Percentiles rank a stretch among this genome's conserved stretches.
These are phyloP conservation scores for Poecile atricapillus DNA, from an alignment of 2,113 vertebrate species.

Conservation along the genomic window DNA sequence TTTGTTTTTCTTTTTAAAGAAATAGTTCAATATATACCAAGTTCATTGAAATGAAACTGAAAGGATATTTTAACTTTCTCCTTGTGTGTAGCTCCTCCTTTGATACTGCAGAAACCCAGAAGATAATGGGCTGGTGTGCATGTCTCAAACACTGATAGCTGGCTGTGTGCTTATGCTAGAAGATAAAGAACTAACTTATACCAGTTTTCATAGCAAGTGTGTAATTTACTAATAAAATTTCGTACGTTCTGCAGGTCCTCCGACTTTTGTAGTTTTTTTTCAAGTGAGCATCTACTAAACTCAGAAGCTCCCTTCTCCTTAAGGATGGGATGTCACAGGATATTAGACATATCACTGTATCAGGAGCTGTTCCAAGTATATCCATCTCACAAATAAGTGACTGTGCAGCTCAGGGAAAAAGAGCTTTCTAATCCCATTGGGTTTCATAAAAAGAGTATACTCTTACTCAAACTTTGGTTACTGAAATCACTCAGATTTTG, in stretches of 20 bases:
- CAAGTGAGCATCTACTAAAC: not conserved
- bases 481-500: not conserved
- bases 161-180: not conserved
- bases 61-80: not conserved
- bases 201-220: not conserved
- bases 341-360: not conserved
- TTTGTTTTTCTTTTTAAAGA: not conserved
- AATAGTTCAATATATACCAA: not conserved
- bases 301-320: not conserved
- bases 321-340: not conserved
- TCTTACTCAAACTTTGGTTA: not conserved
- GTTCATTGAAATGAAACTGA: not conserved
- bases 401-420: not conserved
- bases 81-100: not conserved
- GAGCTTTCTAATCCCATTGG: not conserved
- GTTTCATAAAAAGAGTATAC: not conserved
- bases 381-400: not conserved
- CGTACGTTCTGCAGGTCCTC: not conserved
- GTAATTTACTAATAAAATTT: not conserved
- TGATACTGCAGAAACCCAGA: not conserved
- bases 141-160: not conserved
- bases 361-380: not conserved
- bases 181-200: not conserved
- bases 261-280: not conserved
- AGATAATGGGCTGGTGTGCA: not conserved